phyloP scores from a whole-genome alignment of 1,140 invertebrate genomes.

The Polypedilum pembai region DNA sequence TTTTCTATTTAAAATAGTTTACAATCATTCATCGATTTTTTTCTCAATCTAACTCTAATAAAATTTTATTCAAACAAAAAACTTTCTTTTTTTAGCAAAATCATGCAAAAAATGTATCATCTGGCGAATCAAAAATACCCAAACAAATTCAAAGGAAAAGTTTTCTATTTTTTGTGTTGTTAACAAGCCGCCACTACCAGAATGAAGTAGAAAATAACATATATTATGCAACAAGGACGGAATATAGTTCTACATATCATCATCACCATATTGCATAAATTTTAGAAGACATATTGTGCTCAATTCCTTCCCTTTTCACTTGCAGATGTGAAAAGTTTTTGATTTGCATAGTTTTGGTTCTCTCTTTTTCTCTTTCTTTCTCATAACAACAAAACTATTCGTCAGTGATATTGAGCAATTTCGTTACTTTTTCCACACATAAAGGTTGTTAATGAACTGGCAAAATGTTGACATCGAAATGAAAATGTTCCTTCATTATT shows the following conservation, averaged over 20 bases:
- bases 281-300: background rate
- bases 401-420: background rate
- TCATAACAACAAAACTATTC: background rate
- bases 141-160: background rate
- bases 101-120: too few relatives aligned
- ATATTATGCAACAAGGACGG: background rate
- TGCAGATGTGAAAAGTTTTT: background rate
- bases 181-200: background rate
- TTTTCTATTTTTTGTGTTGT: background rate
- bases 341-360: background rate
- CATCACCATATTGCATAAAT: constrained; percentile 1
- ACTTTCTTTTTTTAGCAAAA: too few relatives aligned
- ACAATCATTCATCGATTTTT: too few relatives aligned
- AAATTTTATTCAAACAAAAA: too few relatives aligned
- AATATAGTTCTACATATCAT: background rate
- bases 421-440: background rate
- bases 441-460: background rate
- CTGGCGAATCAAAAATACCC: too few relatives aligned
- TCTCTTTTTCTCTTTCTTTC: too few relatives aligned
- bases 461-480: constrained; percentile 13
- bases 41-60: too few relatives aligned
- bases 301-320: background rate
- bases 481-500: constrained; percentile 18
- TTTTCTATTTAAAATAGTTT: too few relatives aligned
- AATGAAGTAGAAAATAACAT: background rate